Conservation (phyloP, 2,113 vertebrate species). For the Halcyon malimbica region DNA sequence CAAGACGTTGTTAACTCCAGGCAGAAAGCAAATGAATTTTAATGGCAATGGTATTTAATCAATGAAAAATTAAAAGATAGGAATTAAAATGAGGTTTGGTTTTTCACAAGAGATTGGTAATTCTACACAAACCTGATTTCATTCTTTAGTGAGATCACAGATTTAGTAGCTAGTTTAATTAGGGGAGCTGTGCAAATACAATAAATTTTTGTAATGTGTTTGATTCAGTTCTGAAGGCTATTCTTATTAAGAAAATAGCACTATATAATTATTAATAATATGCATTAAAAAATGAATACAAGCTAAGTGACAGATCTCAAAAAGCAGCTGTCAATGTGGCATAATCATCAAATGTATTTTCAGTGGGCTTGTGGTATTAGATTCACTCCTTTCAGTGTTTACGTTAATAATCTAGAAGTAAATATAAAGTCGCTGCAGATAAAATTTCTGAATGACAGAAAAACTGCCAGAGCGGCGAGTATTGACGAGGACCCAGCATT, state of each 20-base stretch:
- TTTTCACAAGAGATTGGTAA: background rate
- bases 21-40: background rate
- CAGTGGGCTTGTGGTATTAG: constrained; percentile 20
- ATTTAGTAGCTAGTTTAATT: background rate
- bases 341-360: constrained; percentile 15
- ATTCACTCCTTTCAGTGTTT: constrained; percentile 28
- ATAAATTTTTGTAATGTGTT: background rate
- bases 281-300: background rate
- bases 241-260: background rate
- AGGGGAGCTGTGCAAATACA: background rate
- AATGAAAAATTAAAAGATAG: background rate
- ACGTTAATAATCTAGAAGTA: background rate
- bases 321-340: constrained; percentile 27
- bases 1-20: background rate
- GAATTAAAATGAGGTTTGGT: background rate
- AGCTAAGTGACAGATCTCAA: background rate
- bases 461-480: background rate
- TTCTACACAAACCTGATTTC: background rate
- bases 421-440: constrained; percentile 10
- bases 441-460: background rate
- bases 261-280: background rate
- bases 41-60: background rate
- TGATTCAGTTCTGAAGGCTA: background rate
- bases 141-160: background rate
- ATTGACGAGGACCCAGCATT: background rate